Base-by-base conservation (phyloP, 1,140 invertebrate genomes). In the Drosophila ambigua region DNA sequence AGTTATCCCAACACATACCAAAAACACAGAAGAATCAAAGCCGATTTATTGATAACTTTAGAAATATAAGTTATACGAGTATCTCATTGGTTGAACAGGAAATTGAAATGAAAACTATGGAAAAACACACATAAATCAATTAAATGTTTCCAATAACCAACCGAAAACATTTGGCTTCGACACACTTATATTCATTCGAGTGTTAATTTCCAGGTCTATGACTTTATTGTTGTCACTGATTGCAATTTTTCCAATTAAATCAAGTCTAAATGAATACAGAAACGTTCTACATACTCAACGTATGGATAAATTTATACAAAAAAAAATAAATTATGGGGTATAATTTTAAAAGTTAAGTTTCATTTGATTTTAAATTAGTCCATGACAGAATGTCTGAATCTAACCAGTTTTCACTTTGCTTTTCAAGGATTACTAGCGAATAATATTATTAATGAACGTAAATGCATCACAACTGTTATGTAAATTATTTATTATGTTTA, bases 401-500 rank as follows among this genome's bases (percentile, higher is more conserved):
- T 74, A 54, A 54, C 31, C 67, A 54, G 41, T 44, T 50, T 57
- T 64, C 59, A 15, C 41, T 62, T 77, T 63, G 57, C 35, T 66
- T 53, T 53, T 73, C 13, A 57, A 71, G 73, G 57, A 64, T 75
- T 72, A 67, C 77, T 83, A 83, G 74, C 63, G 57, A 66, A 83
- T 78, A 69, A 82, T 78, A 81, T 58, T 63, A 78, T 51, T 43
- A 57, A 62, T 68, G 23, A 66, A 46, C 63, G 68, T 23, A 71
- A 45, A 48, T 16, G 51, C 64, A 72, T 60, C 43, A 55, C 51
- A 74, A 79, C 75, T 90, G 85, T 90, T 90, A 90, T 90, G 78
- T 90, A 90, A 82, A 90, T 89, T 90, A 82, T 87, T 85, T 84
- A 90, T 87, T 80, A 81, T 81, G 74, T 78, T 77, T 72, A 71